Percentiles rank a stretch among this genome's conserved stretches.
Evolutionary conservation across 2,113 vertebrate species (phyloP).

Genomic region (Prunella himalayana): DNA sequence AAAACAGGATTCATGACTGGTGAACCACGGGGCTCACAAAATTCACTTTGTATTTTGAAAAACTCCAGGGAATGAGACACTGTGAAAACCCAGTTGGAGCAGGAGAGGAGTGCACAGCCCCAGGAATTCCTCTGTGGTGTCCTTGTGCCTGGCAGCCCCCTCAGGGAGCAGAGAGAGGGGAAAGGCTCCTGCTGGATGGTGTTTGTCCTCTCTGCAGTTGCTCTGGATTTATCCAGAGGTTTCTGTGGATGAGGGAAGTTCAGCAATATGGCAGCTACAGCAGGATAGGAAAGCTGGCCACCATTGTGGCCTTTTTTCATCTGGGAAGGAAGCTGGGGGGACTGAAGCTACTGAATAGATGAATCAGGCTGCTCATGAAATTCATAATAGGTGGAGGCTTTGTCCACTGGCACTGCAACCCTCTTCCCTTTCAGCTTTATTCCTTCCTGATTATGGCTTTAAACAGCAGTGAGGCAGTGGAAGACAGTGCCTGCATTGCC

Average conservation of each 20-base stretch:
- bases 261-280: neutral
- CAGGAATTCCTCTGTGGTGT: neutral
- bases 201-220: neutral
- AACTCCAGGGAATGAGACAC: neutral
- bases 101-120: neutral
- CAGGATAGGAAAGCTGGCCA: neutral
- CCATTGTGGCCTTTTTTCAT: neutral
- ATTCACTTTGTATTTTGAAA: neutral
- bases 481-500: neutral
- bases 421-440: neutral
- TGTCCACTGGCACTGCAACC: neutral
- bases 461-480: neutral
- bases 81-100: neutral
- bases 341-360: neutral
- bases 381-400: neutral
- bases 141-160: neutral
- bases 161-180: fast-evolving
- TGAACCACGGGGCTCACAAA: neutral
- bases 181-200: neutral
- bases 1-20: neutral
- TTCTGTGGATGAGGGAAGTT: neutral
- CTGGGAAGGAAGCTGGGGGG: neutral
- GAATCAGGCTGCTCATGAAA: neutral
- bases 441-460: neutral
- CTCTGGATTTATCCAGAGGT: neutral